Base-by-base conservation (phyloP, 1,140 invertebrate species). In the Cyclina sinensis region DNA sequence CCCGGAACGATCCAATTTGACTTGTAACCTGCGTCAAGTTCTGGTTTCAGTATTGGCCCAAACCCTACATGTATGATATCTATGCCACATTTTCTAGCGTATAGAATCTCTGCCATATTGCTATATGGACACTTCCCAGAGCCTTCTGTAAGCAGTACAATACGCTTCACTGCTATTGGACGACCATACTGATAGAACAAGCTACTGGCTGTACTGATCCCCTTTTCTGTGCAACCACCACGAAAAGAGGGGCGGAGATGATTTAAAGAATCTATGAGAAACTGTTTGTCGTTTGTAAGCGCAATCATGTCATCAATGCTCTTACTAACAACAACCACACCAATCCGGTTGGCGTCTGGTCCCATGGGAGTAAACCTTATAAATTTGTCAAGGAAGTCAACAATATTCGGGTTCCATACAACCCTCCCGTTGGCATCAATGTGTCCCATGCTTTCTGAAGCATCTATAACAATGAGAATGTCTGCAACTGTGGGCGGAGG, bases 281-380 rank as follows among this genome's bases (percentile, higher is more conserved):
- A 88, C 7, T 51, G 18, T n/a, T 46, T 82, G 18, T 88, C 78
- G 30, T 30, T 24, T 32, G 86, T 74, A 5, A 88, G 27, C 0
- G 86, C 62, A 32, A 88, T 82, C 78, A 88, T 82, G 57, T 88
- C 86, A 62, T 88, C 86, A 59, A 88, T 83, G 32, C 79, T 79
- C 9, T 35, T 27, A 62, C 86, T 88, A 27, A 82, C 78, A 32
- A 82, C 78, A 24, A 88, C 80, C 12, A 88, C 79, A 30, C 86
- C 86, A 14, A 88, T 82, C 18, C 79, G 54, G n/a, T 82, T 81
- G 2, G 37, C 68, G 18, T 73, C 51, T n/a, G 79, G 62, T 39
- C 80, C 86, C 78, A 88, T 82, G 0, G 86, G 78, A 21, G 80
- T 82, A 46, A 73, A 27, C 0, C 59, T 21, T 30, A 82, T 76